These are phyloP conservation scores for Heteronetta atricapilla DNA, from an alignment of 2,113 vertebrate species.

Conservation along the genomic window DNA sequence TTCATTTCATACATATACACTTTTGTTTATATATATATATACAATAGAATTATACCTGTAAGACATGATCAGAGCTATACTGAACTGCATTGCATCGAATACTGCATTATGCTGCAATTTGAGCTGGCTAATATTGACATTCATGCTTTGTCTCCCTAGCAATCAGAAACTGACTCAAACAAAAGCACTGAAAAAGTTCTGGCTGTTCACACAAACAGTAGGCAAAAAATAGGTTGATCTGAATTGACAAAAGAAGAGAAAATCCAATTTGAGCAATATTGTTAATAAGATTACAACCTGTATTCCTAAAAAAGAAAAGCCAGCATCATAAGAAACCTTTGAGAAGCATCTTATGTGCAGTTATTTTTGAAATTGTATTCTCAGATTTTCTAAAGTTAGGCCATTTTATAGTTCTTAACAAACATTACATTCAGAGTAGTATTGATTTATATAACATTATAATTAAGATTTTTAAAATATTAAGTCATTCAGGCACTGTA, in stretches of 20 bases:
- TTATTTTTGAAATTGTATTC: neutral
- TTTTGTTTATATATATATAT: neutral
- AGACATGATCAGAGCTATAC: neutral
- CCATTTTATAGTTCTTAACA: neutral
- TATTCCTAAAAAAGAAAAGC: neutral
- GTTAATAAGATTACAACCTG: neutral
- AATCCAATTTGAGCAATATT: neutral
- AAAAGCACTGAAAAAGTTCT: slow-evolving; percentile 23
- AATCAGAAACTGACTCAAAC: slow-evolving; percentile 62
- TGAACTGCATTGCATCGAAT: neutral
- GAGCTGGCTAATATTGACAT: slow-evolving; percentile 60
- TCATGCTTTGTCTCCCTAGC: slow-evolving; percentile 67
- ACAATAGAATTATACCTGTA: neutral
- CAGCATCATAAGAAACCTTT: neutral
- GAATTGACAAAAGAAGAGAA: neutral
- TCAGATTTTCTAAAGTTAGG: neutral
- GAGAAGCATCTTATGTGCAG: neutral
- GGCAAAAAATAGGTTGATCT: neutral
- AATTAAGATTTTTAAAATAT: neutral
- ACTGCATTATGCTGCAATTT: neutral
- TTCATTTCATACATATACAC: neutral
- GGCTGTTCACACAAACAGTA: neutral
- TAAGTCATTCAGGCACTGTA: neutral
- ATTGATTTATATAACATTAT: neutral
- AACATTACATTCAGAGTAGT: neutral